Conservation (phyloP, 2,888 invertebrate species). For the Phengaris alcon region DNA sequence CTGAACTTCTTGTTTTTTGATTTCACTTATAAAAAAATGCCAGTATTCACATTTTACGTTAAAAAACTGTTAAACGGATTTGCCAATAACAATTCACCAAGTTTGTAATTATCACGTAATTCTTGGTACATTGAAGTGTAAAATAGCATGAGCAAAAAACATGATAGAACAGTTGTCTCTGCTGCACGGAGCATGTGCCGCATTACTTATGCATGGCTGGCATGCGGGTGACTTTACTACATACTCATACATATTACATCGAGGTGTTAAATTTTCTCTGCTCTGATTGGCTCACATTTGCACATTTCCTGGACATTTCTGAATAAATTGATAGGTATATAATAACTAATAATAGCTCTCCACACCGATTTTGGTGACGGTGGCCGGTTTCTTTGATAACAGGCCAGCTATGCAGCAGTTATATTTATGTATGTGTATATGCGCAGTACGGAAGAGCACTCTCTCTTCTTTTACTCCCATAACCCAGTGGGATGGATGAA, state of each 20-base stretch:
- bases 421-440: too few relatives aligned
- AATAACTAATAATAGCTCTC: too few relatives aligned
- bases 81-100: not conserved
- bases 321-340: not conserved
- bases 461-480: too few relatives aligned
- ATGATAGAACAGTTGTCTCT: slow-evolving; percentile 23
- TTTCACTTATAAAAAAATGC: not conserved
- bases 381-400: too few relatives aligned
- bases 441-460: too few relatives aligned
- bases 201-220: slow-evolving; percentile 35
- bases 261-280: slow-evolving; percentile 26
- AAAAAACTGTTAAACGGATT: not conserved
- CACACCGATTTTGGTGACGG: too few relatives aligned
- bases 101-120: not conserved
- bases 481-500: too few relatives aligned
- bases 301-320: not conserved
- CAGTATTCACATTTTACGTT: not conserved
- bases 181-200: slow-evolving; percentile 27
- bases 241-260: slow-evolving; percentile 29
- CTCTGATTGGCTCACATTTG: slow-evolving; percentile 20
- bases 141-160: slow-evolving; percentile 15
- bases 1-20: not conserved
- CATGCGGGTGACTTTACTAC: slow-evolving; percentile 29
- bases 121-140: slow-evolving; percentile 1
- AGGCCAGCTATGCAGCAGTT: too few relatives aligned